phyloP scores from a whole-genome alignment of 2,797 vertebrate species.

The Pipistrellus pipistrellus region DNA sequence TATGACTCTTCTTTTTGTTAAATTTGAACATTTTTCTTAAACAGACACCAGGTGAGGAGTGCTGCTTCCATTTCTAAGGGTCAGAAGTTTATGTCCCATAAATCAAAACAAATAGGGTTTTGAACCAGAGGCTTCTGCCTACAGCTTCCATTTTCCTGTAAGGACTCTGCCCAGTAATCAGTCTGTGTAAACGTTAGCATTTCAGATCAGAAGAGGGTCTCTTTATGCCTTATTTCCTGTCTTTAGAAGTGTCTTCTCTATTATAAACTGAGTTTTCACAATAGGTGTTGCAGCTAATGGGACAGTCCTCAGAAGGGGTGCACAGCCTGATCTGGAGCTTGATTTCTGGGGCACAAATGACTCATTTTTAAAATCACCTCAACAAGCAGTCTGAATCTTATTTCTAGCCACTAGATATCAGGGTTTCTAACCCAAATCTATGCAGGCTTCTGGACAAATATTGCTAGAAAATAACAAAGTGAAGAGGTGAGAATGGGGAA shows the following conservation, averaged over 20 bases:
- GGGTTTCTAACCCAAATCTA: neutral
- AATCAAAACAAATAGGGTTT: neutral
- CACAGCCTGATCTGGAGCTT: neutral
- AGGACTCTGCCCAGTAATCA: neutral
- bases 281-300: neutral
- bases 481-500: neutral
- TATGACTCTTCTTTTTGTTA: neutral
- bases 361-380: neutral
- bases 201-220: neutral
- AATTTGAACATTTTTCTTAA: neutral
- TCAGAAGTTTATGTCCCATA: neutral
- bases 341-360: neutral
- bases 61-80: neutral
- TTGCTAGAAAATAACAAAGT: neutral
- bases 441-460: neutral
- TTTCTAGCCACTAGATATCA: neutral
- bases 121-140: fast-evolving
- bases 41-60: neutral
- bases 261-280: neutral
- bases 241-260: neutral
- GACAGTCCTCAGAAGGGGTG: neutral
- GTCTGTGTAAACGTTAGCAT: neutral
- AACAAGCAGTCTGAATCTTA: neutral
- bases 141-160: neutral
- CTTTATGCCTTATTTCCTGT: neutral